phyloP scores from a whole-genome alignment of 2,888 invertebrate species.

The Tenthredo mesomela region DNA sequence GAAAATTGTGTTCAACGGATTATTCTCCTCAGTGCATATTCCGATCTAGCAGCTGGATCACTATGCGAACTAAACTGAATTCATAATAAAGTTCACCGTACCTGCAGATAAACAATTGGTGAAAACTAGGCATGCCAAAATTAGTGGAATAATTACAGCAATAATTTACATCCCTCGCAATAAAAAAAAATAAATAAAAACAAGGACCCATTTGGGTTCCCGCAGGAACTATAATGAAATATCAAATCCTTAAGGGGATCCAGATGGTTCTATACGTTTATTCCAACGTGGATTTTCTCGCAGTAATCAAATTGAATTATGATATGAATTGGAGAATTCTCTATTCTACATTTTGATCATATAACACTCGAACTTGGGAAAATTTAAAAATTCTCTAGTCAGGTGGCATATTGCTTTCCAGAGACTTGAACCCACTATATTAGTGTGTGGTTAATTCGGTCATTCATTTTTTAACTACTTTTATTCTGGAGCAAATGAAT shows the following conservation, averaged over 20 bases:
- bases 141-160: neutral
- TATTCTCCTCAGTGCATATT: neutral
- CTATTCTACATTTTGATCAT: neutral
- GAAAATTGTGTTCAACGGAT: neutral
- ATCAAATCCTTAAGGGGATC: neutral
- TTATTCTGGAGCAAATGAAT: neutral
- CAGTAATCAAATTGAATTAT: neutral
- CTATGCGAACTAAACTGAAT: neutral
- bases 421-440: neutral
- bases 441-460: neutral
- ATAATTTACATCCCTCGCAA: neutral
- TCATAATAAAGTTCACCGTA: neutral
- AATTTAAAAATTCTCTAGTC: neutral
- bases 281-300: neutral
- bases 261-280: neutral
- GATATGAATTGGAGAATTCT: neutral
- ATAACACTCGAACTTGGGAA: too few relatives aligned
- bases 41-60: neutral
- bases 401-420: neutral
- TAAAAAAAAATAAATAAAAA: neutral
- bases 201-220: neutral
- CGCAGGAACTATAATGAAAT: neutral
- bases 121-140: neutral
- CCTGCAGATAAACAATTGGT: neutral
- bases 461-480: neutral